Conservation (phyloP, 1,140 invertebrate species). For the Ceratitis capitata region DNA sequence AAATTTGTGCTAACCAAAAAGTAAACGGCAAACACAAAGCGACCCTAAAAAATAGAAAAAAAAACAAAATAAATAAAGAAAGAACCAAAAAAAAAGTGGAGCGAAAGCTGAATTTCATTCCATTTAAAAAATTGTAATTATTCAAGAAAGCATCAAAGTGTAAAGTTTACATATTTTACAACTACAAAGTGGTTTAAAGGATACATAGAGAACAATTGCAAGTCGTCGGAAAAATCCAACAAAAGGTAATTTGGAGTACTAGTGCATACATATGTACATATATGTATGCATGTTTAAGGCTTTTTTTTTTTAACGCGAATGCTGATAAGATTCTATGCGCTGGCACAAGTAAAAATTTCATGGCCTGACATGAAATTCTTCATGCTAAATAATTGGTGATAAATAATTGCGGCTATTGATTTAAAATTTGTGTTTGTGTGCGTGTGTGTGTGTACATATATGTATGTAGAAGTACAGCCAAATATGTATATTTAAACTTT, state of each 20-base stretch:
- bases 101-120: slow-evolving; percentile 23
- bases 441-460: too few relatives aligned
- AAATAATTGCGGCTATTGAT: neutral
- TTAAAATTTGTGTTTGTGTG: too few relatives aligned
- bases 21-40: neutral
- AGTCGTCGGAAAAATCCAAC: neutral
- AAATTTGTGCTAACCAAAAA: slow-evolving; percentile 20
- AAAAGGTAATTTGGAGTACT: neutral
- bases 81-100: neutral
- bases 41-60: neutral
- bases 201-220: neutral
- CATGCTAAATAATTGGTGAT: neutral
- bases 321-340: slow-evolving; percentile 31
- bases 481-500: neutral
- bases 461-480: too few relatives aligned
- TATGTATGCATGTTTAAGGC: neutral
- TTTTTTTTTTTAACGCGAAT: neutral
- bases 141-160: neutral
- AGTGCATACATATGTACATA: neutral
- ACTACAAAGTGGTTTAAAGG: neutral
- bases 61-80: too few relatives aligned
- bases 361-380: too few relatives aligned
- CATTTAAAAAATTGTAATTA: neutral
- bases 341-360: too few relatives aligned
- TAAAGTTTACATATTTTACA: neutral